Percentiles rank a stretch among this genome's conserved stretches.
Evolutionary conservation across 1,140 invertebrate species (phyloP).

Genomic region (Anthonomus grandis): DNA sequence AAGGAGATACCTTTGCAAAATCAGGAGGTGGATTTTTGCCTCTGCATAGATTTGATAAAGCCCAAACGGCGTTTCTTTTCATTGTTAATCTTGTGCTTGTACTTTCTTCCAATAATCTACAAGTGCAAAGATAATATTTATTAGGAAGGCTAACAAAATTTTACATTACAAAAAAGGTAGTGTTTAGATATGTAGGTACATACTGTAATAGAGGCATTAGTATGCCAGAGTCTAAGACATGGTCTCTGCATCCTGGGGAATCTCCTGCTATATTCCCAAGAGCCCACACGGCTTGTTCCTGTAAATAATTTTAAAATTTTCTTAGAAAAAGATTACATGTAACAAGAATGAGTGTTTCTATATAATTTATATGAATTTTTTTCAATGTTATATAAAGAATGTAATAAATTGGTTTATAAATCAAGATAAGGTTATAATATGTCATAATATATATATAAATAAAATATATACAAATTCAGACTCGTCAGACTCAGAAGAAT

Average conservation of each 20-base stretch:
- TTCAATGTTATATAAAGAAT: no score
- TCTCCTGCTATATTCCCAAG: conserved; percentile 96
- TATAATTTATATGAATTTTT: not conserved
- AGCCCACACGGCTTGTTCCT: conserved; percentile 96
- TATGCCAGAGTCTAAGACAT: conserved; percentile 82
- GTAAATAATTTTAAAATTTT: no score
- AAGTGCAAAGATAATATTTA: no score
- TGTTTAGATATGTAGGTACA: conserved; percentile 46
- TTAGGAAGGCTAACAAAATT: no score
- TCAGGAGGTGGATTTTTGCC: conserved; percentile 96
- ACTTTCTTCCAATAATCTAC: conserved; percentile 77
- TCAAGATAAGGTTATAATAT: no score
- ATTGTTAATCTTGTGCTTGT: conserved; percentile 72
- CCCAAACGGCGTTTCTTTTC: conserved; percentile 97
- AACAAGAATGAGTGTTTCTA: conserved; percentile 3
- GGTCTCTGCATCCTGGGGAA: conserved; percentile 87
- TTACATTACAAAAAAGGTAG: no score
- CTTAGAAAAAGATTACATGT: not conserved
- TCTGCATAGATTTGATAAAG: conserved; percentile 92
- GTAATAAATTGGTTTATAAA: no score
- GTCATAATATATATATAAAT: no score
- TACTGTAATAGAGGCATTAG: conserved; percentile 86
- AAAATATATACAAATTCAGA: no score
- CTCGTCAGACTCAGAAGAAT: no score
- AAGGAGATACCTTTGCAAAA: conserved; percentile 81